phyloP scores from a whole-genome alignment of 1,140 invertebrate genomes.

The Bombus ignitus region DNA sequence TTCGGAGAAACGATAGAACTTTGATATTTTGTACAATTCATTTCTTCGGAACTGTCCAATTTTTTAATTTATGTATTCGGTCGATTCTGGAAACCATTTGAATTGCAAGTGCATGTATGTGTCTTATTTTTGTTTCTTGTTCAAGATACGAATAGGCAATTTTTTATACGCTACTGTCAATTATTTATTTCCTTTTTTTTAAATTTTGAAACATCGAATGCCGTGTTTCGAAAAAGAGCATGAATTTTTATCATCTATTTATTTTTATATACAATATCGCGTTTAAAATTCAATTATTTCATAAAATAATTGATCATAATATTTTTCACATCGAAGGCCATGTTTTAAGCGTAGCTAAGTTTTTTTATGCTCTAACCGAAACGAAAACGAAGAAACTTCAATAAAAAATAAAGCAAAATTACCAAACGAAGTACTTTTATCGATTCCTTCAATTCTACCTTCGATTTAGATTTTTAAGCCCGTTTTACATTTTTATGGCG shows the following conservation, averaged over 20 bases:
- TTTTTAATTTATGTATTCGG: not conserved
- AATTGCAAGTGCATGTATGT: not conserved
- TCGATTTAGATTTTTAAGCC: not conserved
- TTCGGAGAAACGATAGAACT: not conserved
- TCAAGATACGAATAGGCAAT: not conserved
- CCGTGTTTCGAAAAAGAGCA: not conserved
- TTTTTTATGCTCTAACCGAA: not conserved
- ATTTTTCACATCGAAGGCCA: not conserved
- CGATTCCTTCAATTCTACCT: not conserved
- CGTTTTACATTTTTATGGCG: not conserved
- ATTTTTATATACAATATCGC: not conserved
- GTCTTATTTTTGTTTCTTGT: not conserved
- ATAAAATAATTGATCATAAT: not conserved
- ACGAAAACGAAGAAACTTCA: not conserved
- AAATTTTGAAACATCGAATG: not conserved
- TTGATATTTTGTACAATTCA: not conserved
- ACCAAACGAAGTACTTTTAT: not conserved
- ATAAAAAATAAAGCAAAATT: not conserved
- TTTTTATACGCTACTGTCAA: not conserved
- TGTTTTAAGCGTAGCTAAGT: slow-evolving; percentile 15
- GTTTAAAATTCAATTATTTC: not conserved
- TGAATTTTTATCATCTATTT: not conserved
- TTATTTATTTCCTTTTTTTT: not conserved
- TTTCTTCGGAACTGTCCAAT: not conserved
- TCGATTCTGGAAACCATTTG: not conserved